Percentiles rank a stretch among this genome's conserved stretches.
phyloP scores from a whole-genome alignment of 1,140 invertebrate species.

The Drosophila littoralis region DNA sequence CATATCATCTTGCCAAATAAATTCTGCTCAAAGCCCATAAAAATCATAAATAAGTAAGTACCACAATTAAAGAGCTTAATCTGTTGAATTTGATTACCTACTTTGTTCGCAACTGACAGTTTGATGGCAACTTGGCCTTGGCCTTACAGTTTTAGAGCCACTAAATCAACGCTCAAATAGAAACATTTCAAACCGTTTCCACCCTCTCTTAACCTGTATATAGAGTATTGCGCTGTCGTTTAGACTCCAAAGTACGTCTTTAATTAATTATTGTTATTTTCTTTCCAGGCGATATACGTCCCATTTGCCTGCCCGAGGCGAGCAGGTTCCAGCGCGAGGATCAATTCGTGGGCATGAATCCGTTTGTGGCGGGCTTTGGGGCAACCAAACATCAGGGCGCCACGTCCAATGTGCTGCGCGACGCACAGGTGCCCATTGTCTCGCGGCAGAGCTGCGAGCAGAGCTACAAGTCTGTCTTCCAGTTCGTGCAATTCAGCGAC shows the following conservation, averaged over 20 bases:
- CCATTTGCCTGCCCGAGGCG: constrained; percentile 89
- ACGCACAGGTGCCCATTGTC: constrained; percentile 90
- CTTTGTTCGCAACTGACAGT: too few species aligned
- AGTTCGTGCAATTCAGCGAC: constrained; percentile 73
- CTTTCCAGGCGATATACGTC: constrained; percentile 86
- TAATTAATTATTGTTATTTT: constrained; percentile 1
- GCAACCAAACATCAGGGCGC: constrained; percentile 85
- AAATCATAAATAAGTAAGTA: too few species aligned
- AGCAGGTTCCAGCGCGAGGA: constrained; percentile 83
- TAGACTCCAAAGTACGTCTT: not conserved
- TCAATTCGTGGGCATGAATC: constrained; percentile 85
- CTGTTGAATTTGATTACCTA: too few species aligned
- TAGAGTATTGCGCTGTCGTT: not conserved
- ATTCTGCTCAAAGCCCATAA: too few species aligned
- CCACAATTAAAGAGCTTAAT: too few species aligned
- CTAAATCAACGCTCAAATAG: too few species aligned
- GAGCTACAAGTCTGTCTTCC: constrained; percentile 87
- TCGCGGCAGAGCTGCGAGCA: constrained; percentile 87
- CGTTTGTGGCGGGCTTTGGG: constrained; percentile 86
- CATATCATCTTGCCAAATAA: too few species aligned
- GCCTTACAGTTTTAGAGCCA: too few species aligned
- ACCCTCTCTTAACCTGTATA: too few species aligned
- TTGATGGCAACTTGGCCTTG: too few species aligned
- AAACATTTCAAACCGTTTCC: too few species aligned
- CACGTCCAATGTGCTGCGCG: constrained; percentile 87